phyloP scores from a whole-genome alignment of 2,113 vertebrate genomes.

The Carettochelys insculpta region DNA sequence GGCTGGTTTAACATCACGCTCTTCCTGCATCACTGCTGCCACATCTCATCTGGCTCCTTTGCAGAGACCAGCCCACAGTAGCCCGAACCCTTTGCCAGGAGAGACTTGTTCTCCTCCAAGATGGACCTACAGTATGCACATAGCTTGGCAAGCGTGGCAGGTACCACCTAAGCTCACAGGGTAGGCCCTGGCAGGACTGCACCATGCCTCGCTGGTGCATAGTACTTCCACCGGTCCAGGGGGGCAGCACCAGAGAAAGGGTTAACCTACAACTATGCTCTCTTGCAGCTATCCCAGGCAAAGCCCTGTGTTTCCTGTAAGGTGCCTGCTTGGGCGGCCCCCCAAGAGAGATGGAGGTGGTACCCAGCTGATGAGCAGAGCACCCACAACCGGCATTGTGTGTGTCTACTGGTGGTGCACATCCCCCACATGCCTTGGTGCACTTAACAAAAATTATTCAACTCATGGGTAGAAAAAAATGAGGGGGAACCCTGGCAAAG shows the following conservation, averaged over 20 bases:
- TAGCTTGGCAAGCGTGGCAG: not conserved
- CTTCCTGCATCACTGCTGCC: not conserved
- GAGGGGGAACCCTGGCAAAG: no score
- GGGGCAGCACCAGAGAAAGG: not conserved
- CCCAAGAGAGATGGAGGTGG: no score
- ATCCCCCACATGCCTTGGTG: no score
- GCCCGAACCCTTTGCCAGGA: not conserved
- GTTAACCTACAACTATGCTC: not conserved
- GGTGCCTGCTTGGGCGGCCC: no score
- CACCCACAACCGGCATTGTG: no score
- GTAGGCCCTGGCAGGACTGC: not conserved
- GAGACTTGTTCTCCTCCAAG: not conserved
- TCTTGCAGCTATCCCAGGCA: not conserved
- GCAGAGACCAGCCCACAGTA: not conserved
- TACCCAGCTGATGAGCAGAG: no score
- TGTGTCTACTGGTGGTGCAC: no score
- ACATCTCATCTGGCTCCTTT: not conserved
- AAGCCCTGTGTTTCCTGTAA: no score
- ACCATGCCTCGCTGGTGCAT: not conserved
- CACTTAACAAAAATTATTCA: no score
- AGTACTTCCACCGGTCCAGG: not conserved
- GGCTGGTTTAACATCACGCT: not conserved
- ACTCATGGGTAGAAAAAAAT: no score
- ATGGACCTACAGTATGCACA: not conserved
- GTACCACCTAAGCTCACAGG: not conserved